Base-by-base conservation (phyloP, 2,888 invertebrate genomes). In the Mesorhabditis belari region DNA sequence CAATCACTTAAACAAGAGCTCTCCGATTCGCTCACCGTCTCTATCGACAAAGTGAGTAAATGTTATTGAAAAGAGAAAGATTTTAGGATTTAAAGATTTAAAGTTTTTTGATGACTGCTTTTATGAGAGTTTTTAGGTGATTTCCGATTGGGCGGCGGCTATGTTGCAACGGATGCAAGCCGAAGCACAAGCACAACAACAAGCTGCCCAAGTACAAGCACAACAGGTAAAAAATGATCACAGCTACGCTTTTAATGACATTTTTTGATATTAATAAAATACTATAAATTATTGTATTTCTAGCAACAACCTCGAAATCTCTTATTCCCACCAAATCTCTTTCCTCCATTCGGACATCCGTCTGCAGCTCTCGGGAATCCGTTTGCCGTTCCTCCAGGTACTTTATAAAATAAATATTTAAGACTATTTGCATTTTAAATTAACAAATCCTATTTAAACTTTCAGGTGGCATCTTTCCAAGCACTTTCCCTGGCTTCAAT, bases 1-100 rank as follows among this genome's bases (percentile, higher is more conserved):
- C 91, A 92, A 79, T 88, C 89, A 60, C 86, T 95, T 4, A 94
- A 94, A 84, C 88, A 87, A 57, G 93, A 94, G 85, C 89, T 94
- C 70, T 88, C 89, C 25, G 87, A 89, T 44, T 90, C 90, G 1
- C 83, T 94, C 52, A 88, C 89, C 21, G 89, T 88, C 71, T 85
- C 92, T 52, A 89, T 94, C 72, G 93, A 94, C 82, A 89, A 90
- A 23, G 89, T 92, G 24, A 19, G 35, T 64, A 44, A 65, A 35
- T 35, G 44, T 35, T 9, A n/a, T n/a, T n/a, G n/a, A n/a, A n/a
- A n/a, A n/a, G n/a, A n/a, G n/a, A 24, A 28, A 24, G 66, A 61
- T 19, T 62, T 57, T 55, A 28, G 24, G 52, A 55, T 26, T 2
- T 50, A 57, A 49, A 52, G 62, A 57, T 35, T 27, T 52, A n/a